A percentile compares a stretch with the other conserved stretches of the same genome.
These are phyloP conservation scores for Nemurella pictetii DNA, from an alignment of 2,888 invertebrate species.

Conservation along the genomic window DNA sequence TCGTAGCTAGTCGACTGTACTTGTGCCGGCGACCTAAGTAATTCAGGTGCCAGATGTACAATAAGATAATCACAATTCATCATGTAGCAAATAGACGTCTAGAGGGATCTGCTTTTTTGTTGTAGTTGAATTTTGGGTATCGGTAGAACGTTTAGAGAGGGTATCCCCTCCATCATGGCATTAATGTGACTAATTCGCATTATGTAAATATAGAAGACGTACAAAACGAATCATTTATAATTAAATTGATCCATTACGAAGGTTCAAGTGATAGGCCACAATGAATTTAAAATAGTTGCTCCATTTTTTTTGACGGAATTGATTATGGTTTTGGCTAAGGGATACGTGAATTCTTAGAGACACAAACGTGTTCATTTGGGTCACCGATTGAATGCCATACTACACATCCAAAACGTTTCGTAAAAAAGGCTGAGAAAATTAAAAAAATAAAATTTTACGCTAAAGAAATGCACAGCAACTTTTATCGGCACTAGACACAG, in stretches of 20 bases:
- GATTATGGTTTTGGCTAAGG: no score
- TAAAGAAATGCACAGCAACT: no score
- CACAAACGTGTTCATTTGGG: no score
- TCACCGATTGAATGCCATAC: no score
- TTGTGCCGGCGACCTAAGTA: slow-evolving; percentile 2
- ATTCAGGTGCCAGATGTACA: slow-evolving; percentile 26
- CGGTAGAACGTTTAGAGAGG: neutral
- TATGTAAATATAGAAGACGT: slow-evolving; percentile 10
- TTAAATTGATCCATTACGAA: slow-evolving; percentile 27
- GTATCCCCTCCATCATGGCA: neutral
- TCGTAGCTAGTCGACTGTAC: neutral
- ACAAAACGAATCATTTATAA: slow-evolving; percentile 28
- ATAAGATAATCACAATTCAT: slow-evolving; percentile 27
- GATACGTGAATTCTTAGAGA: no score
- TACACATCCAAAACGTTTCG: no score
- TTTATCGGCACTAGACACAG: no score
- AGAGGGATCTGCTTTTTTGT: neutral
- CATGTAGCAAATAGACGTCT: slow-evolving; percentile 24
- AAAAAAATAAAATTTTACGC: no score
- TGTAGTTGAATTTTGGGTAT: neutral
- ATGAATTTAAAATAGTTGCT: neutral
- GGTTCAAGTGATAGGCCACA: neutral
- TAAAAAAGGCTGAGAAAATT: no score
- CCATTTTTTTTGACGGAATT: neutral
- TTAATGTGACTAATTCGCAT: slow-evolving; percentile 31